These are phyloP conservation scores for Leptinotarsa haldemani DNA, from an alignment of 2,888 invertebrate genomes.

Conservation along the genomic window DNA sequence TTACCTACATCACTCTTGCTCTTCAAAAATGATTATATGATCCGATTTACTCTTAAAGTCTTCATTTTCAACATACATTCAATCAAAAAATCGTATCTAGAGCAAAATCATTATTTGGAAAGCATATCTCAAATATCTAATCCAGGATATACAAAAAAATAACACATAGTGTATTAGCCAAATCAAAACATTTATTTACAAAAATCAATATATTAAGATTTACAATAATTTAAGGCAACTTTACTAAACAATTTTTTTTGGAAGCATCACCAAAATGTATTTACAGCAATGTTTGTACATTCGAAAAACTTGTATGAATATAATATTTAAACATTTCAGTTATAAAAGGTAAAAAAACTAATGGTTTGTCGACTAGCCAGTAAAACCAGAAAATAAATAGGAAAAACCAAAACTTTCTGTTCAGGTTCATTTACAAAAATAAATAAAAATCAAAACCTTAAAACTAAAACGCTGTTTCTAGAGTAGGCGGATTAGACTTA, in stretches of 20 bases:
- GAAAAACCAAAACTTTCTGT: slow-evolving; percentile 25
- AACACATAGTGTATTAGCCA: slow-evolving; percentile 25
- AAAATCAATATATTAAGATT: slow-evolving; percentile 59
- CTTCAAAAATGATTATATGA: too few relatives aligned
- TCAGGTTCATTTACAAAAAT: slow-evolving; percentile 43
- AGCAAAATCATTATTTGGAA: too few relatives aligned
- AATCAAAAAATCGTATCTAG: too few relatives aligned
- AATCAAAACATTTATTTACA: slow-evolving; percentile 52
- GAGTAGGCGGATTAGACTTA: slow-evolving; percentile 66
- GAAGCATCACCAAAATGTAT: slow-evolving; percentile 42
- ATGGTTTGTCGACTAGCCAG: slow-evolving; percentile 55
- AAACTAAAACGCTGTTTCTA: slow-evolving; percentile 73
- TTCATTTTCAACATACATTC: too few relatives aligned
- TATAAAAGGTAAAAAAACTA: slow-evolving; percentile 48
- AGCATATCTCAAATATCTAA: too few relatives aligned
- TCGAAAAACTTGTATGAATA: slow-evolving; percentile 21
- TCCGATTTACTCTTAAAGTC: too few relatives aligned
- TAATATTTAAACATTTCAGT: slow-evolving; percentile 23
- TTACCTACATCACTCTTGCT: too few relatives aligned
- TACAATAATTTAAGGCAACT: slow-evolving; percentile 59
- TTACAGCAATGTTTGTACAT: slow-evolving; percentile 42
- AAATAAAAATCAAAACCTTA: slow-evolving; percentile 37
- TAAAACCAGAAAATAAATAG: slow-evolving; percentile 48
- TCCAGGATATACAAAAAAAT: too few relatives aligned
- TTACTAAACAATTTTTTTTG: slow-evolving; percentile 37